Conservation (phyloP, 2,797 vertebrate genomes). For the Helostoma temminkii region DNA sequence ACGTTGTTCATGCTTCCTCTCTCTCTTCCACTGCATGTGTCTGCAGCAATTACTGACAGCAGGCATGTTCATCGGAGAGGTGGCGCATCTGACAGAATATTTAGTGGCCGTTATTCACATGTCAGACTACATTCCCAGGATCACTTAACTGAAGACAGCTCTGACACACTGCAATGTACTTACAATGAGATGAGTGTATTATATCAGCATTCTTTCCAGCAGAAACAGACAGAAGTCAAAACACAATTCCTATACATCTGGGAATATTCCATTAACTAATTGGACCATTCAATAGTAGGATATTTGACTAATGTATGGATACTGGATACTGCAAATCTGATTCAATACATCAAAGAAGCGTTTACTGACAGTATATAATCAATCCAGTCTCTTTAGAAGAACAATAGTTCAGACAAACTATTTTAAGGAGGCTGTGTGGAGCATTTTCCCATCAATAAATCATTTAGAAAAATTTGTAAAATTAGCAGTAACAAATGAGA, state of each 20-base stretch:
- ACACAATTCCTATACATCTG: conserved; percentile 7
- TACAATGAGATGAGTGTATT: conserved; percentile 16
- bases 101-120: conserved; percentile 23
- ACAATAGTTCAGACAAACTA: conserved; percentile 32
- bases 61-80: conserved; percentile 27
- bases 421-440: neutral
- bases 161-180: neutral
- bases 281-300: conserved; percentile 3
- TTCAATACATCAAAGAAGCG: conserved; percentile 27
- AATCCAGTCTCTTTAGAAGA: conserved; percentile 17
- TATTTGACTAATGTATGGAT: conserved; percentile 16
- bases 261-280: conserved; percentile 47
- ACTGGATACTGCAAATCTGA: conserved; percentile 9
- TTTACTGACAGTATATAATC: conserved; percentile 13
- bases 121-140: conserved; percentile 9
- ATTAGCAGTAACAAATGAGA: conserved; percentile 64
- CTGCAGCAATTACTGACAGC: conserved; percentile 38
- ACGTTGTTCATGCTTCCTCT: neutral
- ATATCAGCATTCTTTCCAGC: conserved; percentile 20
- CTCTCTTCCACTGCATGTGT: conserved; percentile 13
- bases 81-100: conserved; percentile 30
- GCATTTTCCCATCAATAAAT: conserved; percentile 54
- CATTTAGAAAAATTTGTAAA: conserved; percentile 57
- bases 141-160: conserved; percentile 7
- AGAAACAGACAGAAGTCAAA: conserved; percentile 14